Evolutionary conservation across 2,797 vertebrate genomes (phyloP).

Genomic region (Acanthornis magna): DNA sequence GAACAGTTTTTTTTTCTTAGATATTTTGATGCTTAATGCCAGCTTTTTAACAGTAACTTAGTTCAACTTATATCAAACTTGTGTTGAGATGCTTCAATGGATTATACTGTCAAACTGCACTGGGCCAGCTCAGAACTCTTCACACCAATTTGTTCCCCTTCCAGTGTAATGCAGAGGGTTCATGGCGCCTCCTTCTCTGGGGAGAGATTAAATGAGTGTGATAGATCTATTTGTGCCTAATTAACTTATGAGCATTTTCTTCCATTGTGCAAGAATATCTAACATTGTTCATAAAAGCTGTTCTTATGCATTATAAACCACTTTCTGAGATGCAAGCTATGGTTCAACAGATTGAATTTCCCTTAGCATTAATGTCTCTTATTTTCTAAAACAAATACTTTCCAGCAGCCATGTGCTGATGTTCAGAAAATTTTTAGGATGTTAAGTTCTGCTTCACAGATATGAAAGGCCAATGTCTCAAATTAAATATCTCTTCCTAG

Average conservation of each 20-base stretch:
- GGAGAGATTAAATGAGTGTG: neutral
- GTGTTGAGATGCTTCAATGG: neutral
- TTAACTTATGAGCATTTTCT: neutral
- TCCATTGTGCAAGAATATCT: neutral
- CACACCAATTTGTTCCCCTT: neutral
- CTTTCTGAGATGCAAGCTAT: neutral
- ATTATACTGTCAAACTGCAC: neutral
- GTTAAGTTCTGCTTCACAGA: neutral
- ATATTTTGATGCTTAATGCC: neutral
- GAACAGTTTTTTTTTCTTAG: neutral
- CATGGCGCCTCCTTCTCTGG: neutral
- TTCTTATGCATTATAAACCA: neutral
- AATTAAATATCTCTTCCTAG: neutral
- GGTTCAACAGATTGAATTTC: neutral
- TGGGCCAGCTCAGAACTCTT: neutral
- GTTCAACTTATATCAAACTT: neutral
- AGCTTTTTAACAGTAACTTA: neutral
- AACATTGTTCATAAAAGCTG: neutral
- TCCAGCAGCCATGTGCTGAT: rapidly evolving
- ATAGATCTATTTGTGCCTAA: neutral
- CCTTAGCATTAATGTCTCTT: neutral
- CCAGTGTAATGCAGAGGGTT: neutral
- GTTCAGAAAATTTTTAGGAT: neutral
- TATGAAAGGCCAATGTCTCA: neutral
- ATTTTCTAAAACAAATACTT: neutral